phyloP scores from a whole-genome alignment of 2,113 vertebrate species.

The Notothenia rossii region DNA sequence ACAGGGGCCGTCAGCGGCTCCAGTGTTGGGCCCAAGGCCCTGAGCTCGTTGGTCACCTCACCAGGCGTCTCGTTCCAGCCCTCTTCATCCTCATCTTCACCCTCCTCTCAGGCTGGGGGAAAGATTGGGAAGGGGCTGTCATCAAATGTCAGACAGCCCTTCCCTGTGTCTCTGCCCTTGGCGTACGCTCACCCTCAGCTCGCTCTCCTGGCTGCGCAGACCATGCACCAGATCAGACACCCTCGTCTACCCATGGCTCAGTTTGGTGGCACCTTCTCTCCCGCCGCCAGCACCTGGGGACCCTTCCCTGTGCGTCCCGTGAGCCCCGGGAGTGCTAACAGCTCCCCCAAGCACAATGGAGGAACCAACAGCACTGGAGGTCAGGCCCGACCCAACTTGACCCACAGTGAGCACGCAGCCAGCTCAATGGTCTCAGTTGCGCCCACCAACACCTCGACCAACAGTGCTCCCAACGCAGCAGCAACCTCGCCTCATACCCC shows the following conservation, averaged over 20 bases:
- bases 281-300: slow-evolving; percentile 96
- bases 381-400: slow-evolving; percentile 63
- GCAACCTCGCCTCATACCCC: slow-evolving; percentile 83
- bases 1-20: slow-evolving; percentile 89
- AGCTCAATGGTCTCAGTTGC: slow-evolving; percentile 55
- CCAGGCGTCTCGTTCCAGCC: slow-evolving; percentile 90
- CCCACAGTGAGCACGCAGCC: slow-evolving; percentile 67
- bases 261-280: slow-evolving; percentile 96
- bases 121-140: slow-evolving; percentile 93
- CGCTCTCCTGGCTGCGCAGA: slow-evolving; percentile 96
- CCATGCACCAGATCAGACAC: slow-evolving; percentile 99
- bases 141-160: slow-evolving; percentile 93
- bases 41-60: slow-evolving; percentile 91
- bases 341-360: slow-evolving; percentile 95
- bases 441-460: slow-evolving; percentile 50
- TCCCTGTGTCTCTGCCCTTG: slow-evolving; percentile 93
- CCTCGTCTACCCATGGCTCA: slow-evolving; percentile 98
- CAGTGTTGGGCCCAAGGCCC: slow-evolving; percentile 88
- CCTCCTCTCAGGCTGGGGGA: slow-evolving; percentile 89
- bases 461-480: slow-evolving; percentile 74
- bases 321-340: slow-evolving; percentile 94
- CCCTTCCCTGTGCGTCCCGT: slow-evolving; percentile 98
- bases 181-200: slow-evolving; percentile 97
- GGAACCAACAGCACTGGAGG: slow-evolving; percentile 55
- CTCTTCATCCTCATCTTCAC: slow-evolving; percentile 82